phyloP scores from a whole-genome alignment of 2,888 invertebrate species.

The Liodrosophila aerea region DNA sequence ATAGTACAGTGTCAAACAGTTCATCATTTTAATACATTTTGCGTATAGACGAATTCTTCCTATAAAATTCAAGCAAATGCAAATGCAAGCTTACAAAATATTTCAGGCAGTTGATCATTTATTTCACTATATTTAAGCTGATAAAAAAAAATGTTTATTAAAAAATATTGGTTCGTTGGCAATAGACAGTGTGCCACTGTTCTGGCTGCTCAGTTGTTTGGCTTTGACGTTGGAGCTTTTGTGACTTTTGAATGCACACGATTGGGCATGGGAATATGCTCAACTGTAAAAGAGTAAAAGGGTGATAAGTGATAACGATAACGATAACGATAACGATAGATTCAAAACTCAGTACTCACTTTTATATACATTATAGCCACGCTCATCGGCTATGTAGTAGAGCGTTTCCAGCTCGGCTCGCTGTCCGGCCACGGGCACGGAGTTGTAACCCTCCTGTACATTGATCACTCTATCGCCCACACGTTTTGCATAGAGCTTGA shows the following conservation, averaged over 20 bases:
- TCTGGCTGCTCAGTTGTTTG: slow-evolving; percentile 20
- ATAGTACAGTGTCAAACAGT: too few species aligned
- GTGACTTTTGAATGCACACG: slow-evolving; percentile 33
- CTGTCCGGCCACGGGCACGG: slow-evolving; percentile 63
- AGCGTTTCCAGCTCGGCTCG: slow-evolving; percentile 57
- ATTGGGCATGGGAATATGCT: slow-evolving; percentile 42
- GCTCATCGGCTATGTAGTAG: slow-evolving; percentile 74
- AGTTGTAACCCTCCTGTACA: slow-evolving; percentile 75
- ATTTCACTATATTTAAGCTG: slow-evolving; percentile 9
- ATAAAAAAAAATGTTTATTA: slow-evolving; percentile 1
- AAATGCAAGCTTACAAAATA: background rate
- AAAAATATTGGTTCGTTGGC: too few species aligned
- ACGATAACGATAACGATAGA: slow-evolving; percentile 19
- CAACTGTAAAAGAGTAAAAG: slow-evolving; percentile 43
- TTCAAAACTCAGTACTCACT: slow-evolving; percentile 43
- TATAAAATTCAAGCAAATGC: too few species aligned
- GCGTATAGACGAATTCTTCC: too few species aligned
- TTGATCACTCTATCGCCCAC: slow-evolving; percentile 54
- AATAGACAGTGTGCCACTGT: slow-evolving; percentile 33
- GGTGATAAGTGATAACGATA: slow-evolving; percentile 3
- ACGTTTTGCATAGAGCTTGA: slow-evolving; percentile 68
- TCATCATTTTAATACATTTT: too few species aligned
- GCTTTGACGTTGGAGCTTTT: slow-evolving; percentile 31
- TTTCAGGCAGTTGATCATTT: slow-evolving; percentile 11
- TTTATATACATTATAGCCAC: slow-evolving; percentile 66